Base-by-base conservation (phyloP, 2,113 vertebrate genomes). In the Hiodon tergisus region DNA sequence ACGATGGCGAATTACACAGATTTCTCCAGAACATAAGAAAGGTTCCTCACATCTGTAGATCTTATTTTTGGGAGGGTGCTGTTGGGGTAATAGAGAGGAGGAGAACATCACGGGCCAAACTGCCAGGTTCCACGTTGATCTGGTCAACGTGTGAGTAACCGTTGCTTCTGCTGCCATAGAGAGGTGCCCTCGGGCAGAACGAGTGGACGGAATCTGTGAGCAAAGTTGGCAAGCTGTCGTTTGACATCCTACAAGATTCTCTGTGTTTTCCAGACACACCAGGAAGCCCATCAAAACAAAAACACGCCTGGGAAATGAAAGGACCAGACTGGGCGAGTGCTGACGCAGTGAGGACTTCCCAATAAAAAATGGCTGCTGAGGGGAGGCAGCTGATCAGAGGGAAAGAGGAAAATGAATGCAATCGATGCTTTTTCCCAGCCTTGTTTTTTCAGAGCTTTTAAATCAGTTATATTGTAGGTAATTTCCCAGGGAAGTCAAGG, bases 201-300 rank as follows among this genome's bases (percentile, higher is more conserved):
- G 17, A 74, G 13, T 17, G 16, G 62, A 74, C 65, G 72, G 65
- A 74, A 74, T 65, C 11, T 65, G 61, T 65, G 72, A 74, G 72
- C 54, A 6, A 74, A 16, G 72, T 52, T 74, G 52, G 72, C 50
- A 50, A 66, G 61, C 72, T 65, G 48, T 60, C 72, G 54, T 48
- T 47, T 74, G 50, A 7, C 51, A 53, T 74, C 65, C 72, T 74
- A 46, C 54, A 60, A 53, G 72, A 74, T 60, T n/a, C 14, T 51
- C 72, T 74, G 61, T 52, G 16, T 52, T 3, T 61, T 48, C 72
- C 13, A 7, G 72, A 53, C 72, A 53, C 60, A 65, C 62, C 60
- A 31, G 72, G 72, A 65, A 17, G 60, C 31, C 72, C 61, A 62
- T 74, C 60, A 74, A 62, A 74, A 74, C 60, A 74, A 48, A 74